These are phyloP conservation scores for Metopolophium dirhodum DNA, from an alignment of 1,140 invertebrate species.

Conservation along the genomic window DNA sequence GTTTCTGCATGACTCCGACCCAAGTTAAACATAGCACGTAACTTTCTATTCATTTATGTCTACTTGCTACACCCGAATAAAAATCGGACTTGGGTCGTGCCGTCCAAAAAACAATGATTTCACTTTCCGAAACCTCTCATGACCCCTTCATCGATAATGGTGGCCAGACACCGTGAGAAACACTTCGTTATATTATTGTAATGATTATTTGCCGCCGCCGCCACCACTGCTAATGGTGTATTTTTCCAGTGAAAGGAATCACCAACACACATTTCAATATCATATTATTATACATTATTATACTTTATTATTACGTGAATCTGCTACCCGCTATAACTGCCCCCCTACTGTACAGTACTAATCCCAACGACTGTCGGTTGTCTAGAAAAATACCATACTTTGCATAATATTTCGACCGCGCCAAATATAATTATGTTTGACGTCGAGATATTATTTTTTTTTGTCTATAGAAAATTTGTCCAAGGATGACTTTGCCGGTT, in stretches of 20 bases:
- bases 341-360: neutral
- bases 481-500: constrained; percentile 46
- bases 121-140: constrained; percentile 52
- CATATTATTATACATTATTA: constrained; percentile 6
- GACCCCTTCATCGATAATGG: constrained; percentile 48
- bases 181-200: constrained; percentile 51
- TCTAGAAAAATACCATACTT: neutral
- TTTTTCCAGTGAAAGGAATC: constrained; percentile 56
- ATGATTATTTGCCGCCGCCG: constrained; percentile 24
- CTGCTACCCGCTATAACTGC: neutral
- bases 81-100: constrained; percentile 39
- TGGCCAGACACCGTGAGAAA: constrained; percentile 51
- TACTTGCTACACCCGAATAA: constrained; percentile 51
- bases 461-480: constrained; percentile 39
- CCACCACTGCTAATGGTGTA: constrained; percentile 21
- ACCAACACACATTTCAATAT: constrained; percentile 26
- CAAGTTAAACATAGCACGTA: neutral
- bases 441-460: constrained; percentile 4
- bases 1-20: neutral
- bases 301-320: neutral
- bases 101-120: constrained; percentile 51
- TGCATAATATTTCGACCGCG: neutral
- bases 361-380: neutral
- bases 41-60: constrained; percentile 31
- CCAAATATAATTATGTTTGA: constrained; percentile 6